Evolutionary conservation across 2,888 invertebrate genomes (phyloP).

Genomic region (Pyrrhosoma nymphula): DNA sequence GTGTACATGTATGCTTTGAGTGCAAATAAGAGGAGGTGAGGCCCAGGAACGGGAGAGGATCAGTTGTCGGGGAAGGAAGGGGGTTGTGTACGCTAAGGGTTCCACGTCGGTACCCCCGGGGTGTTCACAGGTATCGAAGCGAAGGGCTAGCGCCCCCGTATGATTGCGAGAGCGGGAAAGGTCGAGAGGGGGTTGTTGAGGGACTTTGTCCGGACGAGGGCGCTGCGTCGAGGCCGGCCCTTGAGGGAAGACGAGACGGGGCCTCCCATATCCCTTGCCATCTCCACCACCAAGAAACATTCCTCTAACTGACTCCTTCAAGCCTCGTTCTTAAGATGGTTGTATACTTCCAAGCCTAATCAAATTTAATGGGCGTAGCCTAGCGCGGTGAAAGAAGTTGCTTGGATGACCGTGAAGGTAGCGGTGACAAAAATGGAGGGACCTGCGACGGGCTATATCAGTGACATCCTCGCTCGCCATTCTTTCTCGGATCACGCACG

Average conservation of each 20-base stretch:
- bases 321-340: no score
- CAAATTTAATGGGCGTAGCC: not conserved
- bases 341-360: not conserved
- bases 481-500: no score
- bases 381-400: not conserved
- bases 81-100: not conserved
- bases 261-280: not conserved
- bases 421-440: no score
- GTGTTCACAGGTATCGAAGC: constrained; percentile 34
- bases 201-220: constrained; percentile 31
- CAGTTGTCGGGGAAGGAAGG: not conserved
- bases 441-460: no score
- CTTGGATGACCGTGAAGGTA: not conserved
- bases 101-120: not conserved
- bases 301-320: not conserved
- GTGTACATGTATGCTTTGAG: not conserved
- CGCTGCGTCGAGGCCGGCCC: not conserved
- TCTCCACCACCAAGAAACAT: constrained; percentile 5
- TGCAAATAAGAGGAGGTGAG: not conserved
- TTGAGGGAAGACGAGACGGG: not conserved
- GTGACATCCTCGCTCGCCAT: no score
- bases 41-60: no score
- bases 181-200: constrained; percentile 50
- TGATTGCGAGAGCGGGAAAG: not conserved
- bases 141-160: not conserved